Evolutionary conservation across 2,113 vertebrate genomes (phyloP), one percentile per base, ranked within the genome.

Genomic region (Coptodon bakossiorum): DNA sequence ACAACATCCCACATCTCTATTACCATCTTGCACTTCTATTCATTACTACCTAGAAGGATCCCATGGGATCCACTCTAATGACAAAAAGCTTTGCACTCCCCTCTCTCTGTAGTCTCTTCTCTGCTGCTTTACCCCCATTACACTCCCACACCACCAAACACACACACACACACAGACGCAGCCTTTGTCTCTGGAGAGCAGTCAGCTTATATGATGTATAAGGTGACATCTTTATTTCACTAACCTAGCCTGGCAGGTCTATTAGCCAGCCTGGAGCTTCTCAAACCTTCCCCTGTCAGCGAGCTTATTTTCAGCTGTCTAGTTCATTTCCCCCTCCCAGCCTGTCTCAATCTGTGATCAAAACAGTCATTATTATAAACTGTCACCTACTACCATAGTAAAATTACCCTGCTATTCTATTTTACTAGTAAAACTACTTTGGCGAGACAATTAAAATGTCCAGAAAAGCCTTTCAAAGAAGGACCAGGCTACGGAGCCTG

Each of bases 221-320:
- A 91, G 89, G 93, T 92, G 94, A 96, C 94, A 94, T 95, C 94
- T 96, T 94, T 94, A 96, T 96, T 94, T 86, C 91, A 83, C 95
- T 95, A 96, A 96, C 93, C 91, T 85, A 85, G 90, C 63, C 87
- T 95, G 95, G 93, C 95, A 96, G 94, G 86, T 95, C 94, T 95
- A 95, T 96, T 96, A 95, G 95, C 88, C 86, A 83, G 89, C 87
- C 84, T 90, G 78, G 78, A 92, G 93, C 87, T 80, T 90, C 87
- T 90, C 86, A 88, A 94, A 93, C 89, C 93, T 85, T 90, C 81
- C 27, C 79, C 92, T 91, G 93, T 92, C 93, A 94, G 57, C 9
- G 4, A 90, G 90, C 87, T 83, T 94, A 92, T 92, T 93, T 88
- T 88, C 91, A 90, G 29, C 92, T 91, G 91, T 94, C 93, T 56